A percentile compares a stretch with the other conserved stretches of the same genome.
Evolutionary conservation across 2,113 vertebrate species (phyloP).

Genomic region (Bostrychus sinensis): DNA sequence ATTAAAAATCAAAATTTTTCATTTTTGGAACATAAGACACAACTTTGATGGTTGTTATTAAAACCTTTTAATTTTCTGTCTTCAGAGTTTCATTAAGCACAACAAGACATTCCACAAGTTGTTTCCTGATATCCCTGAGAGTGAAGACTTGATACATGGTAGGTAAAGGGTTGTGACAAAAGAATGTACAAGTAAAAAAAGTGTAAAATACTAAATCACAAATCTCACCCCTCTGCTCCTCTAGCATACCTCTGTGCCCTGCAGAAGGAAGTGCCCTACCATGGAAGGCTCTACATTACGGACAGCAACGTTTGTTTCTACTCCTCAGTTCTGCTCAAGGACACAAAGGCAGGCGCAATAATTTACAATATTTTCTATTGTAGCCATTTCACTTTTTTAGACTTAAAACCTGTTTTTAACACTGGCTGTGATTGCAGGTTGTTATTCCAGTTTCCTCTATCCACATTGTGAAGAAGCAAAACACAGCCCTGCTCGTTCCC

Average conservation of each 20-base stretch:
- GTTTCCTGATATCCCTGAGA: conserved; percentile 80
- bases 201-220: not conserved
- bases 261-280: conserved; percentile 87
- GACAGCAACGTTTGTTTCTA: conserved; percentile 83
- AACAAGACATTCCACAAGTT: conserved; percentile 83
- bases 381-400: not conserved
- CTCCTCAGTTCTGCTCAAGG: conserved; percentile 84
- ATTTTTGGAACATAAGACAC: not conserved
- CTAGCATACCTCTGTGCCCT: conserved; percentile 86
- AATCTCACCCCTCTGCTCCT: not conserved
- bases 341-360: conserved; percentile 80
- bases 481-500: conserved; percentile 86
- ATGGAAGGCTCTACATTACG: conserved; percentile 84
- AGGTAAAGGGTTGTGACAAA: conserved; percentile 18
- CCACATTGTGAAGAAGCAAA: conserved; percentile 85
- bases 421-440: conserved; percentile 59
- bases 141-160: conserved; percentile 82
- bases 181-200: not conserved
- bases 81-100: conserved; percentile 81
- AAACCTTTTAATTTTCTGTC: not conserved
- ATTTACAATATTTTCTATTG: not conserved
- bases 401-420: not conserved
- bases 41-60: not conserved
- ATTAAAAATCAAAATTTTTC: not conserved
- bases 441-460: conserved; percentile 80